phyloP scores from a whole-genome alignment of 1,140 invertebrate species.

The Drosophila albomicans region DNA sequence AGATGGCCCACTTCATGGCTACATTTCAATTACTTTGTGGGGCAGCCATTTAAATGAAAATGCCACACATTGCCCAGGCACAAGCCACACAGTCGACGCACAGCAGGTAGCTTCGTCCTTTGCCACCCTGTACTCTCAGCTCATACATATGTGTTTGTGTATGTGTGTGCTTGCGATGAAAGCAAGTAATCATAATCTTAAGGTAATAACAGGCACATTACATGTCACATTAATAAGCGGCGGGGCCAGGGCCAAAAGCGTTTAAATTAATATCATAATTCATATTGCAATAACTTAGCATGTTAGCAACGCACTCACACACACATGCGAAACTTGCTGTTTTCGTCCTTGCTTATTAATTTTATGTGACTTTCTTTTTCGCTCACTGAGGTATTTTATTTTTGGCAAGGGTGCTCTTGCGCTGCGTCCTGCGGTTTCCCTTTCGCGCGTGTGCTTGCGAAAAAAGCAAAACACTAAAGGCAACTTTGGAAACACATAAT shows the following conservation, averaged over 20 bases:
- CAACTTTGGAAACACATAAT: conserved; percentile 42
- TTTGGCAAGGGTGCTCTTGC: conserved; percentile 30
- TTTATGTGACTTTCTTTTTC: conserved; percentile 73
- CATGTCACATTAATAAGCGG: conserved; percentile 80
- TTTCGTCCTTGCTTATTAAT: conserved; percentile 70
- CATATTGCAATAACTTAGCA: conserved; percentile 80
- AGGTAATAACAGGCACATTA: conserved; percentile 83
- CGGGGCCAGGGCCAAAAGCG: conserved; percentile 33
- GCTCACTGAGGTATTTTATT: conserved; percentile 12
- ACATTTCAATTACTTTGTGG: conserved; percentile 82
- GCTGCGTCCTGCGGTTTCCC: conserved; percentile 40
- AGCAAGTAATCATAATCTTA: conserved; percentile 81
- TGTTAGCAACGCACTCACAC: conserved; percentile 50
- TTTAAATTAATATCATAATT: conserved; percentile 83
- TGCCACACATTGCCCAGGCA: conserved; percentile 75
- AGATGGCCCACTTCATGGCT: conserved; percentile 54
- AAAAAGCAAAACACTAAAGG: conserved; percentile 49
- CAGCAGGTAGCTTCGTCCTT: conserved; percentile 38
- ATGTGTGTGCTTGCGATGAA: conserved; percentile 13
- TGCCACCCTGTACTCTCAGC: not conserved
- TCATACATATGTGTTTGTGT: conserved; percentile 42
- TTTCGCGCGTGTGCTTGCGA: conserved; percentile 48
- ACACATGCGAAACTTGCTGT: conserved; percentile 13
- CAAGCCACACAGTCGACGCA: conserved; percentile 49
- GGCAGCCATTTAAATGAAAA: conserved; percentile 80